These are phyloP conservation scores for Ellobium chinense DNA, from an alignment of 2,888 invertebrate species.

Conservation along the genomic window DNA sequence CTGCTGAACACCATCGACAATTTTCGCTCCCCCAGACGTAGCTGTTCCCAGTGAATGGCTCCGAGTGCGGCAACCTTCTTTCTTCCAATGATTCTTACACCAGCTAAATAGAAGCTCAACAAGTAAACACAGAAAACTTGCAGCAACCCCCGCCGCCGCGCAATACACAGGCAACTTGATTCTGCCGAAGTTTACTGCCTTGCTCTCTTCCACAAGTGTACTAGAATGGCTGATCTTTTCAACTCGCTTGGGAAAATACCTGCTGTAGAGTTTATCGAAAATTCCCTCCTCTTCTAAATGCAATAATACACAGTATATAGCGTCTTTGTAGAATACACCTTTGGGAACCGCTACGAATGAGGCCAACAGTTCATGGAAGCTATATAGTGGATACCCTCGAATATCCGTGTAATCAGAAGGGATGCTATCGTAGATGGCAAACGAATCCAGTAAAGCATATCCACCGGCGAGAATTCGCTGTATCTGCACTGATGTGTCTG, in stretches of 20 bases:
- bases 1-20: too few species aligned
- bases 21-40: too few species aligned
- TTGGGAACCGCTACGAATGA: conserved; percentile 13
- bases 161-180: not conserved
- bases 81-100: not conserved
- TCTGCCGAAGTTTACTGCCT: not conserved
- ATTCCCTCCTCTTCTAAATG: not conserved
- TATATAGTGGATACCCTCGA: not conserved
- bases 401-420: not conserved
- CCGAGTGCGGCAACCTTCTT: too few species aligned
- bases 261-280: not conserved
- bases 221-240: not conserved
- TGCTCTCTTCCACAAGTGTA: not conserved
- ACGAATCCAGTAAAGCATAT: conserved; percentile 25
- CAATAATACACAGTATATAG: not conserved
- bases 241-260: conserved; percentile 1
- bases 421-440: conserved; percentile 4
- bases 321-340: conserved; percentile 12
- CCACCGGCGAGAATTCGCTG: not conserved
- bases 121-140: not conserved
- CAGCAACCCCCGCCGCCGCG: not conserved
- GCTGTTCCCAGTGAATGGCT: too few species aligned
- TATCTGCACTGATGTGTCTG: not conserved
- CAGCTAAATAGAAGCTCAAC: not conserved
- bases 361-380: not conserved